phyloP scores from a whole-genome alignment of 2,888 invertebrate genomes.

The Dinocampus coccinellae region DNA sequence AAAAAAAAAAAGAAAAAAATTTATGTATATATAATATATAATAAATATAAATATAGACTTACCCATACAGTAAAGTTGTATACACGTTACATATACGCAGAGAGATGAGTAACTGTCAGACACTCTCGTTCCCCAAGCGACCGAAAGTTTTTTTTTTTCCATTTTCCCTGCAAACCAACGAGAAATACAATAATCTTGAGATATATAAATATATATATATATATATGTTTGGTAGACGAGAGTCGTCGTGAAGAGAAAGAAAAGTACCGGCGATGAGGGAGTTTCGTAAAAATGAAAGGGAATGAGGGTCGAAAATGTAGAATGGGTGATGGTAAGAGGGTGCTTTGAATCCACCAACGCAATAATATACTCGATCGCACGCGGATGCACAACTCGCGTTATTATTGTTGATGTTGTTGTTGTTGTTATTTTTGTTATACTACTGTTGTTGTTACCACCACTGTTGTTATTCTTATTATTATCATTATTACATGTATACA shows the following conservation, averaged over 20 bases:
- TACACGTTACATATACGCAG: background rate
- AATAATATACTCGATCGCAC: slow-evolving; percentile 50
- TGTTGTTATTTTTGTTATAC: background rate
- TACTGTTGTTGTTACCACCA: too few relatives aligned
- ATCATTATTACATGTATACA: background rate
- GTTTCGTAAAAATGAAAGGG: slow-evolving; percentile 45
- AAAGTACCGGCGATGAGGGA: slow-evolving; percentile 36
- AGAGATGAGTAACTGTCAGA: slow-evolving; percentile 6
- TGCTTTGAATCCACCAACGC: slow-evolving; percentile 19
- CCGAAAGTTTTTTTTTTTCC: too few relatives aligned
- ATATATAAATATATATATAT: background rate
- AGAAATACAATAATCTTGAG: slow-evolving; percentile 33
- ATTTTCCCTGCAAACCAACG: slow-evolving; percentile 42
- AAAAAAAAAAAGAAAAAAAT: too few relatives aligned
- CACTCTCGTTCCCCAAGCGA: background rate
- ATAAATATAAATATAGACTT: background rate
- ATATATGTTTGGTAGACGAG: background rate
- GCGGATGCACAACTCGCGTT: slow-evolving; percentile 25
- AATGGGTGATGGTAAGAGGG: slow-evolving; percentile 19
- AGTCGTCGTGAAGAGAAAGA: slow-evolving; percentile 41
- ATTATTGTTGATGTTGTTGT: background rate
- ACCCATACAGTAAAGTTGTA: background rate
- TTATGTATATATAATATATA: too few relatives aligned
- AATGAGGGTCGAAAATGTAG: slow-evolving; percentile 30
- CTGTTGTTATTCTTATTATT: background rate